Evolutionary conservation across 2,113 vertebrate species (phyloP).

Genomic region (Syngnathus scovelli): DNA sequence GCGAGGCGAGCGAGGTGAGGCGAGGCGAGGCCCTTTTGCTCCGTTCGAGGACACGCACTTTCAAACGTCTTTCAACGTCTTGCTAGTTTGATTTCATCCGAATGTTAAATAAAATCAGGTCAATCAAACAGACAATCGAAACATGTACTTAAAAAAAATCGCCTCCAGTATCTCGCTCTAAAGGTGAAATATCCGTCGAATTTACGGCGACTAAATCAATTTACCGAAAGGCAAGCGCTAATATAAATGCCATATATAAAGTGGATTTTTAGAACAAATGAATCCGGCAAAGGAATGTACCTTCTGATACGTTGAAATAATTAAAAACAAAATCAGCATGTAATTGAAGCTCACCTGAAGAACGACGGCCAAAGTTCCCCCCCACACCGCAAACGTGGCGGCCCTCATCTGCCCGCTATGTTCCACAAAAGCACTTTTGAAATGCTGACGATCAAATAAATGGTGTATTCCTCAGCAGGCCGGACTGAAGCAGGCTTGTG

Average conservation of each 20-base stretch:
- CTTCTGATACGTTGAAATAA: too few species aligned
- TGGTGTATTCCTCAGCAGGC: slow-evolving; percentile 11
- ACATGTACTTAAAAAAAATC: not conserved
- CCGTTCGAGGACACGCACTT: too few species aligned
- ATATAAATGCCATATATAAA: not conserved
- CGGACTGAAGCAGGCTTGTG: not conserved
- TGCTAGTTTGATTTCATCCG: not conserved
- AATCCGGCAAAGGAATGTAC: not conserved
- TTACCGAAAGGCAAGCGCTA: not conserved
- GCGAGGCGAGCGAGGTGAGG: not conserved
- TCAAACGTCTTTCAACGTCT: not conserved
- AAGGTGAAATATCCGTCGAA: not conserved
- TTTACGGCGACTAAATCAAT: not conserved
- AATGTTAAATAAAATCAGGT: not conserved
- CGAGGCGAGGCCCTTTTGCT: not conserved
- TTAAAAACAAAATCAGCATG: not conserved
- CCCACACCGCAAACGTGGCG: slow-evolving; percentile 31
- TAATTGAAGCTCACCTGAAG: slow-evolving; percentile 57
- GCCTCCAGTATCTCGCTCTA: too few species aligned
- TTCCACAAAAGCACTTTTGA: not conserved
- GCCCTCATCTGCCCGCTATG: slow-evolving; percentile 39
- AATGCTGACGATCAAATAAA: not conserved
- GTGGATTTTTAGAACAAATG: too few species aligned
- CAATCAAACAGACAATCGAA: not conserved
- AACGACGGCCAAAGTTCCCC: slow-evolving; percentile 35